These are phyloP conservation scores for Polypedilum vanderplanki DNA, from an alignment of 1,140 invertebrate species.

Conservation along the genomic window DNA sequence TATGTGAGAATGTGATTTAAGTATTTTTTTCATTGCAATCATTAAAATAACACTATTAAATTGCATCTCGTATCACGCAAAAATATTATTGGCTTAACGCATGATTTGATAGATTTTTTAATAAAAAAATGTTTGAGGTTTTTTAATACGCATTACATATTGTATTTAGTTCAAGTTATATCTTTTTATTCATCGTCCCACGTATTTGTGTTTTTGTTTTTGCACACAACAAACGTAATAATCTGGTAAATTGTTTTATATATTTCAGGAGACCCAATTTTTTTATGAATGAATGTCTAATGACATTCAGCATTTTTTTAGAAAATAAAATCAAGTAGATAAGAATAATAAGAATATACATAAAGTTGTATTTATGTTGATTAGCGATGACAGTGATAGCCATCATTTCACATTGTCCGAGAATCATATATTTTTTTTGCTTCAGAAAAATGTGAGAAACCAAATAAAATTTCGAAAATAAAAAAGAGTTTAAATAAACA, in stretches of 20 bases:
- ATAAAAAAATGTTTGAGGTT: too few relatives aligned
- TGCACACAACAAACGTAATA: constrained; percentile 1
- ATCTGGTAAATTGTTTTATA: too few relatives aligned
- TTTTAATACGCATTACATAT: neutral
- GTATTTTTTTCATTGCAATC: neutral
- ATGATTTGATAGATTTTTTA: neutral
- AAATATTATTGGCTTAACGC: neutral
- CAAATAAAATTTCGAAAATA: constrained; percentile 2
- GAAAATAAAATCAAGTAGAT: too few relatives aligned
- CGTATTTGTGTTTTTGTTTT: neutral
- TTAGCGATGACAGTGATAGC: too few relatives aligned
- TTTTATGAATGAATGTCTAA: too few relatives aligned
- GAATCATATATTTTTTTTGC: neutral
- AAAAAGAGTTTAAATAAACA: neutral
- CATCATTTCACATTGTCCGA: too few relatives aligned
- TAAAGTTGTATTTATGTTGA: too few relatives aligned
- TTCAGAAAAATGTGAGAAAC: constrained; percentile 2
- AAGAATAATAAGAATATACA: too few relatives aligned
- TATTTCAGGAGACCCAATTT: too few relatives aligned
- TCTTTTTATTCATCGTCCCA: neutral
- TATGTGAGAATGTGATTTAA: constrained; percentile 8
- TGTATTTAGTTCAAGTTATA: neutral
- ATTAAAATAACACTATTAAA: neutral
- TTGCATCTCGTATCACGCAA: neutral
- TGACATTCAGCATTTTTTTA: too few relatives aligned